Evolutionary conservation across 2,888 invertebrate genomes (phyloP).

Genomic region (Catocala fraxini): DNA sequence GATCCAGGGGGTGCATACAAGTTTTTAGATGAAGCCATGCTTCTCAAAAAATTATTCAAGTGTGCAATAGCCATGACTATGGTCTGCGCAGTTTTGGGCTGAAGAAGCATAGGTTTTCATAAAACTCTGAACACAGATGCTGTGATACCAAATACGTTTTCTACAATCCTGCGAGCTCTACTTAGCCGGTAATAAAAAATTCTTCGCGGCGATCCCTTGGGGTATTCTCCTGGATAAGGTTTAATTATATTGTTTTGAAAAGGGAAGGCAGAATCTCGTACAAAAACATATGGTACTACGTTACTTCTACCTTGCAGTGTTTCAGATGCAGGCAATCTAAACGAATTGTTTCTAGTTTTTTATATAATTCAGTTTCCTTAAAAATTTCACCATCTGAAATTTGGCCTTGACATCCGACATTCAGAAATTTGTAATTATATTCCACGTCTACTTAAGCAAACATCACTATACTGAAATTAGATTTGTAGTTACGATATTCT

Average conservation of each 20-base stretch:
- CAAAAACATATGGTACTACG: conserved; percentile 30
- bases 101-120: conserved; percentile 37
- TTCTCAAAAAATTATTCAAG: conserved; percentile 34
- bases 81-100: conserved; percentile 27
- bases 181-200: conserved; percentile 40
- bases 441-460: conserved; percentile 53
- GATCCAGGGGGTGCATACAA: conserved; percentile 26
- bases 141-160: conserved; percentile 36
- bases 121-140: conserved; percentile 35
- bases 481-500: conserved; percentile 49
- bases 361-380: conserved; percentile 21
- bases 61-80: conserved; percentile 28
- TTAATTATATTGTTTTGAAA: conserved; percentile 35
- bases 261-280: conserved; percentile 36
- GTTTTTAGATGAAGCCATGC: conserved; percentile 22
- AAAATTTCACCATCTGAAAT: conserved; percentile 35
- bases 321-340: conserved; percentile 26
- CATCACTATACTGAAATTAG: conserved; percentile 41
- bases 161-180: too few species aligned
- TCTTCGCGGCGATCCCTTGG: conserved; percentile 27
- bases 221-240: conserved; percentile 29
- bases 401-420: conserved; percentile 32
- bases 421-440: conserved; percentile 46
- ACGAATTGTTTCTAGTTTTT: conserved; percentile 25
- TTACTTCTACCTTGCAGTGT: conserved; percentile 24